phyloP scores from a whole-genome alignment of 2,888 invertebrate genomes.

The Branchipolynoe longqiensis region DNA sequence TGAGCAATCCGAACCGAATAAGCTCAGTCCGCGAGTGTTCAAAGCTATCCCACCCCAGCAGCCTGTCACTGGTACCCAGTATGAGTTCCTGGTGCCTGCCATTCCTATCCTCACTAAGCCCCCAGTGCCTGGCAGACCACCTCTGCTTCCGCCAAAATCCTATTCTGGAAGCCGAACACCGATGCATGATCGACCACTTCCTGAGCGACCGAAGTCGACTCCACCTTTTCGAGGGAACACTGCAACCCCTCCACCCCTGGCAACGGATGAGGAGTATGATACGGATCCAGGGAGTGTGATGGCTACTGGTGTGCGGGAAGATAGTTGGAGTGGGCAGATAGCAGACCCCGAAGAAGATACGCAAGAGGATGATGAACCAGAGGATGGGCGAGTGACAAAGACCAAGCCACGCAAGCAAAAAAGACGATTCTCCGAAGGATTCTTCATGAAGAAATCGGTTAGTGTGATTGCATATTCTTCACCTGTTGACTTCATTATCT shows the following conservation, averaged over 20 bases:
- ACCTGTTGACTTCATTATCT: too few relatives aligned
- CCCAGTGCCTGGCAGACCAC: constrained; percentile 62
- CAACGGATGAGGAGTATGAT: constrained; percentile 59
- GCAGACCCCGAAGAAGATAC: constrained; percentile 13
- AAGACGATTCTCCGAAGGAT: constrained; percentile 39
- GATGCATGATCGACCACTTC: constrained; percentile 7
- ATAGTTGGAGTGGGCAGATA: constrained; percentile 47
- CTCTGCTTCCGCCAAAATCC: neutral
- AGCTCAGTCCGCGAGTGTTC: constrained; percentile 12
- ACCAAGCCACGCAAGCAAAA: constrained; percentile 6
- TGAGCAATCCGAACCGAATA: neutral
- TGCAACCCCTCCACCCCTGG: constrained; percentile 9
- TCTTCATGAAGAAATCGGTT: constrained; percentile 39
- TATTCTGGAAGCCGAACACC: constrained; percentile 17
- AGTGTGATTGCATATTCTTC: too few relatives aligned
- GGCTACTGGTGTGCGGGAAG: neutral
- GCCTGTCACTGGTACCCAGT: neutral
- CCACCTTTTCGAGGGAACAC: constrained; percentile 58
- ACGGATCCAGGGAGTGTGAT: constrained; percentile 57
- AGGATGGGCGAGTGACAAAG: neutral
- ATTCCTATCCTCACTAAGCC: constrained; percentile 55
- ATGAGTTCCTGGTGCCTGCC: constrained; percentile 37
- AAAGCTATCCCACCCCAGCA: neutral
- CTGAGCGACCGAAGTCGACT: constrained; percentile 63
- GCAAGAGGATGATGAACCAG: constrained; percentile 7